phyloP scores from a whole-genome alignment of 2,888 invertebrate genomes.

The Pharmacophagus antenor region DNA sequence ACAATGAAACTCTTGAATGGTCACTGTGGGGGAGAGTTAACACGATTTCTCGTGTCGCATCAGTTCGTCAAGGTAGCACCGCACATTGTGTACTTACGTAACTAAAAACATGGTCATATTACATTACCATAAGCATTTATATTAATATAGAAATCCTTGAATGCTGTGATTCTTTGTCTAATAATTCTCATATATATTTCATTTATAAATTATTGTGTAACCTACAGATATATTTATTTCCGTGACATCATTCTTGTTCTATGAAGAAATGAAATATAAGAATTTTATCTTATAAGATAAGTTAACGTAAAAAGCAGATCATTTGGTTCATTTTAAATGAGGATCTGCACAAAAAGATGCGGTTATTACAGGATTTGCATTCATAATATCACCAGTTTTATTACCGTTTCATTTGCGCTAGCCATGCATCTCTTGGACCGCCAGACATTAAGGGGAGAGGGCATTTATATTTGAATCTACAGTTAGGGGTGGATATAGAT shows the following conservation, averaged over 20 bases:
- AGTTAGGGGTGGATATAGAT: too few relatives aligned
- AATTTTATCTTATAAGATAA: not conserved
- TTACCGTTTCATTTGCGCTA: too few relatives aligned
- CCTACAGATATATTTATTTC: too few relatives aligned
- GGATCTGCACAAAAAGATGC: too few relatives aligned
- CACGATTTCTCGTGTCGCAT: conserved; percentile 2
- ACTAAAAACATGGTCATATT: not conserved
- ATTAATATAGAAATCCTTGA: not conserved
- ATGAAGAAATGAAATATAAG: not conserved
- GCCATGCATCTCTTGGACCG: too few relatives aligned
- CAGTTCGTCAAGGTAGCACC: not conserved
- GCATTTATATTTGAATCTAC: too few relatives aligned
- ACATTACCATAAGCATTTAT: not conserved
- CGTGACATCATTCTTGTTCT: too few relatives aligned
- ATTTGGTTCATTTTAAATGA: too few relatives aligned
- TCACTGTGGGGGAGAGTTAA: not conserved
- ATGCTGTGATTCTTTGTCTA: not conserved
- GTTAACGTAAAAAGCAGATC: too few relatives aligned
- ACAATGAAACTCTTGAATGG: conserved; percentile 6
- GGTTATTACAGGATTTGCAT: too few relatives aligned
- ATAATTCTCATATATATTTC: not conserved
- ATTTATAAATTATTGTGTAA: not conserved
- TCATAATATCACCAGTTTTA: too few relatives aligned
- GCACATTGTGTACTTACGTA: not conserved
- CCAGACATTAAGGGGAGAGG: too few relatives aligned